phyloP scores from a whole-genome alignment of 2,113 vertebrate species.

The Amblyornis subalaris region DNA sequence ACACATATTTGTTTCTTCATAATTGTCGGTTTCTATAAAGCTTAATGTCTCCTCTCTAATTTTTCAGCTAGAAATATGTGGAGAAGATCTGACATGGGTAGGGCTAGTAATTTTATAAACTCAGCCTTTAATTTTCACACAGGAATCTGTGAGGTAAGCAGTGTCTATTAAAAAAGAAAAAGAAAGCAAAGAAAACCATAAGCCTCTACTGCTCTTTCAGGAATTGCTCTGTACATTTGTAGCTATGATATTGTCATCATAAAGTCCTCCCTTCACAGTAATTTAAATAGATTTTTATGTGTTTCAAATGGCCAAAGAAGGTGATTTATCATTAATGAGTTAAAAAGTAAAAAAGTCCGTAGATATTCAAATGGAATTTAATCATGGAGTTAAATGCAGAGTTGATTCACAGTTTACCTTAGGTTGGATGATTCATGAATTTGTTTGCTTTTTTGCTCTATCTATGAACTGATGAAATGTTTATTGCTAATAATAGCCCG shows the following conservation, averaged over 20 bases:
- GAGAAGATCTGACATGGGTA: constrained; percentile 27
- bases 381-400: not conserved
- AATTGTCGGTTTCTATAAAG: constrained; percentile 43
- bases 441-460: not conserved
- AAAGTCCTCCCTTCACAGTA: not conserved
- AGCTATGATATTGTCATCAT: not conserved
- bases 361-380: not conserved
- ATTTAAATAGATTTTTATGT: not conserved
- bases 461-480: not conserved
- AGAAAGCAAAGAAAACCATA: fast-evolving
- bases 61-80: constrained; percentile 29
- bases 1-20: not conserved
- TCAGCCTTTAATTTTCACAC: constrained; percentile 45
- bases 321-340: not conserved
- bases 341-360: not conserved
- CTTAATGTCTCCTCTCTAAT: constrained; percentile 30
- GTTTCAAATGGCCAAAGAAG: not conserved
- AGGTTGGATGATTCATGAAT: not conserved
- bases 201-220: not conserved
- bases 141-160: constrained; percentile 8
- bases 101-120: constrained; percentile 40
- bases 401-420: not conserved
- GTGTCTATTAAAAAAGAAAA: not conserved
- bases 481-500: not conserved
- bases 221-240: not conserved